phyloP scores from a whole-genome alignment of 2,888 invertebrate genomes.

The Cabera pusaria region DNA sequence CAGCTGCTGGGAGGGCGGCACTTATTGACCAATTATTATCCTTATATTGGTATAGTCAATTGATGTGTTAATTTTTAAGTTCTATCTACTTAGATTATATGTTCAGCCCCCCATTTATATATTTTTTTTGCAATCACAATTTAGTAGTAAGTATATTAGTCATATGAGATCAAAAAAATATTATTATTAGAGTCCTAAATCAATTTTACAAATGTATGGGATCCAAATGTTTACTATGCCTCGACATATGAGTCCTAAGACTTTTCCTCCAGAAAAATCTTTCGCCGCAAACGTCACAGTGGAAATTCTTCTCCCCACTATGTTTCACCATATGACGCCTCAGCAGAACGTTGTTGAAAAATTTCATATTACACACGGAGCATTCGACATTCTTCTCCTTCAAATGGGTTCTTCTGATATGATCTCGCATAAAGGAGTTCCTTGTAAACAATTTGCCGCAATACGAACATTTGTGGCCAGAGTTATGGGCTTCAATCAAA shows the following conservation, averaged over 20 bases:
- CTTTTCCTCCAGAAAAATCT: slow-evolving; percentile 85
- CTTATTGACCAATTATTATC: too few relatives aligned
- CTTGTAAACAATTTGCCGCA: slow-evolving; percentile 70
- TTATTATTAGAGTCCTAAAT: too few relatives aligned
- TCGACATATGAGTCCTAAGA: slow-evolving; percentile 81
- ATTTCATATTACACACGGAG: slow-evolving; percentile 70
- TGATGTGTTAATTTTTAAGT: too few relatives aligned
- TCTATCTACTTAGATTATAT: too few relatives aligned
- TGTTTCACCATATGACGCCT: slow-evolving; percentile 74
- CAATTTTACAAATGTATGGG: slow-evolving; percentile 38
- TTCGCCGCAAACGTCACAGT: slow-evolving; percentile 85
- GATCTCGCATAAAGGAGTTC: slow-evolving; percentile 70
- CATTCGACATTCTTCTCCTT: slow-evolving; percentile 76
- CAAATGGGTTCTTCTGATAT: slow-evolving; percentile 67
- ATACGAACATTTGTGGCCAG: slow-evolving; percentile 69
- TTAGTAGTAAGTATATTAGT: too few relatives aligned
- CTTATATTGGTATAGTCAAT: too few relatives aligned
- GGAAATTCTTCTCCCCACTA: slow-evolving; percentile 80
- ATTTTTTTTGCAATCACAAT: too few relatives aligned
- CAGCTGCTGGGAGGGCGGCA: too few relatives aligned
- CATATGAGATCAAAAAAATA: too few relatives aligned
- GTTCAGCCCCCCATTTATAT: too few relatives aligned
- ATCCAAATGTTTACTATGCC: slow-evolving; percentile 57
- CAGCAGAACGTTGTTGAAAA: slow-evolving; percentile 70
- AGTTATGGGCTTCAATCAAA: slow-evolving; percentile 76